These are phyloP conservation scores for Piscicola geometra DNA, from an alignment of 2,888 invertebrate genomes.

Conservation along the genomic window DNA sequence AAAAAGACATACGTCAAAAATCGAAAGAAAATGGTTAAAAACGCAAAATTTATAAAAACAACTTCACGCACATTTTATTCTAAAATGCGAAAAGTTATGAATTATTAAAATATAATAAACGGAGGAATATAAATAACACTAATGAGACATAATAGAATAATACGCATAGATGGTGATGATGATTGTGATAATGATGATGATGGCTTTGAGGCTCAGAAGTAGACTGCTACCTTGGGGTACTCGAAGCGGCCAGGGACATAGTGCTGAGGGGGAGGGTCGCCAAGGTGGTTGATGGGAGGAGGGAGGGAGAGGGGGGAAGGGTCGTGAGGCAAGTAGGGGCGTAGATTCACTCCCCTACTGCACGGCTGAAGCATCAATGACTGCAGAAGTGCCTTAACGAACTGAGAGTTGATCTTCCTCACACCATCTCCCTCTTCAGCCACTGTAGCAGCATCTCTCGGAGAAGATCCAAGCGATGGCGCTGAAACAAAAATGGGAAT, in stretches of 20 bases:
- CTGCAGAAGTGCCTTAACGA: conserved; percentile 68
- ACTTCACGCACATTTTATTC: too few species aligned
- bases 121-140: too few species aligned
- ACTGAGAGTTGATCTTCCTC: conserved; percentile 68
- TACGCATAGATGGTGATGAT: too few species aligned
- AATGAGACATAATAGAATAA: too few species aligned
- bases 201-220: conserved; percentile 37
- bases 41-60: too few species aligned
- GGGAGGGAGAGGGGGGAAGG: conserved; percentile 35
- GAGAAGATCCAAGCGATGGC: too few species aligned
- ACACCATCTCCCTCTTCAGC: conserved; percentile 64
- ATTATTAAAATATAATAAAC: too few species aligned
- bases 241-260: conserved; percentile 41
- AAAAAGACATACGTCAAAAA: too few species aligned
- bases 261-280: conserved; percentile 36
- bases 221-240: conserved; percentile 43
- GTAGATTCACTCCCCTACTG: conserved; percentile 62
- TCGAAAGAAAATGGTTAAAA: too few species aligned
- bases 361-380: conserved; percentile 62
- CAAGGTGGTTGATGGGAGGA: conserved; percentile 39
- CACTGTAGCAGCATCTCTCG: background rate
- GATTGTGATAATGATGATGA: background rate
- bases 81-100: too few species aligned
- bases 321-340: conserved; percentile 67
- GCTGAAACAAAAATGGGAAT: conserved; percentile 63